Evolutionary conservation across 37 sponge, comb jelly and placozoan species (phyloP).

Genomic region (Axinella damicornis): DNA sequence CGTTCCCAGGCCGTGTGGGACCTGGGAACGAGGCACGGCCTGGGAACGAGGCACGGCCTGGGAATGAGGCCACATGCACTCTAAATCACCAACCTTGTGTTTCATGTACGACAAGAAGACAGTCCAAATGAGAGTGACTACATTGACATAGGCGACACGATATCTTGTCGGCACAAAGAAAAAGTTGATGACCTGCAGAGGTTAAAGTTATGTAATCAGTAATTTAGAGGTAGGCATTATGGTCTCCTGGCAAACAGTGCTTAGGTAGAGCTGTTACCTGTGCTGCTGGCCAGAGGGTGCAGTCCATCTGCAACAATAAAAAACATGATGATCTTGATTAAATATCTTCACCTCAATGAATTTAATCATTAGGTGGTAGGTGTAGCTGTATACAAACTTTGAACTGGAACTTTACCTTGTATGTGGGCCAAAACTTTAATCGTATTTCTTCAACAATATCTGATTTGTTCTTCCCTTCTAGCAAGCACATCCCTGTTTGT

Average conservation of each 20-base stretch:
- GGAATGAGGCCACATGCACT: too few relatives aligned
- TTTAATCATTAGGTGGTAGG: too few relatives aligned
- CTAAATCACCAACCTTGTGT: conserved; percentile 64
- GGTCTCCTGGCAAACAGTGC: too few relatives aligned
- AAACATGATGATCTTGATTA: not conserved
- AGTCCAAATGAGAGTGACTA: conserved; percentile 70
- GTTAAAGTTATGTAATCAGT: too few relatives aligned
- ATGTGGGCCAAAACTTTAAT: conserved; percentile 76
- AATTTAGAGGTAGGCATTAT: too few relatives aligned
- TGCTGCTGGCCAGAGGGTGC: conserved; percentile 79
- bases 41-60: too few relatives aligned
- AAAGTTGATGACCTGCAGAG: conserved; percentile 81
- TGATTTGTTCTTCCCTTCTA: conserved; percentile 51
- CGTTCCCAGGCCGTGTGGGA: too few relatives aligned
- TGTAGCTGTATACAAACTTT: not conserved
- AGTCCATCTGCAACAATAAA: conserved; percentile 56
- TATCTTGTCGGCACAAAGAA: conserved; percentile 58
- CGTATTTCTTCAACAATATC: conserved; percentile 46
- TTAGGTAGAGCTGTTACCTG: conserved; percentile 60
- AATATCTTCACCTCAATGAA: too few relatives aligned
- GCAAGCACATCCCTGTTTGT: conserved; percentile 65
- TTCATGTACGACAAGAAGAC: conserved; percentile 89
- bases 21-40: too few relatives aligned
- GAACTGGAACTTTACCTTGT: conserved; percentile 52
- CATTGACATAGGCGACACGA: conserved; percentile 75